Conservation (phyloP, 2,797 vertebrate species). For the Phalanger gymnotis region DNA sequence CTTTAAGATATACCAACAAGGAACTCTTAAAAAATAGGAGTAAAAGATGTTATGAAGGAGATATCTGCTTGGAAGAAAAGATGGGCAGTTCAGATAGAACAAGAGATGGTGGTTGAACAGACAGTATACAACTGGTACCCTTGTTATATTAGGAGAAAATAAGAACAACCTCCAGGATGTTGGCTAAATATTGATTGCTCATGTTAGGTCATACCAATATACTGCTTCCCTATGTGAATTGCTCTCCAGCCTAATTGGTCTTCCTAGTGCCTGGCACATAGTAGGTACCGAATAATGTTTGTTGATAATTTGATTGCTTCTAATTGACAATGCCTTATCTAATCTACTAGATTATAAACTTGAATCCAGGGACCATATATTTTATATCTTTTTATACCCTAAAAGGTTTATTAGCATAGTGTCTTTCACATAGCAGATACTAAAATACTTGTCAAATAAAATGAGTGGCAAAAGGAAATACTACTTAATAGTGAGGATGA, state of each 20-base stretch:
- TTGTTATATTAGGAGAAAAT: neutral
- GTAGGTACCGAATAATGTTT: constrained; percentile 9
- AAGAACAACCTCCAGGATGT: neutral
- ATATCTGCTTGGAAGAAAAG: neutral
- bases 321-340: neutral
- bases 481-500: neutral
- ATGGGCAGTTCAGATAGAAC: neutral
- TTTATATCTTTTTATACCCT: neutral
- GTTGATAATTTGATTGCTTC: neutral
- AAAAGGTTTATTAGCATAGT: neutral
- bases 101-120: neutral
- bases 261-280: neutral
- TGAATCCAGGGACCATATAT: neutral
- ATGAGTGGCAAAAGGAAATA: neutral
- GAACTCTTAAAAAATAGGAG: neutral
- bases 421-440: neutral
- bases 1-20: neutral
- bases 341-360: neutral
- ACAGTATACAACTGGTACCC: neutral
- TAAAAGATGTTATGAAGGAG: neutral
- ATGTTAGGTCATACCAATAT: neutral
- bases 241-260: neutral
- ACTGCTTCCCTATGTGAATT: neutral
- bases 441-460: neutral
- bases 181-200: neutral